Evolutionary conservation across 2,113 vertebrate genomes (phyloP).

Genomic region (Campylomormyrus tamandua): DNA sequence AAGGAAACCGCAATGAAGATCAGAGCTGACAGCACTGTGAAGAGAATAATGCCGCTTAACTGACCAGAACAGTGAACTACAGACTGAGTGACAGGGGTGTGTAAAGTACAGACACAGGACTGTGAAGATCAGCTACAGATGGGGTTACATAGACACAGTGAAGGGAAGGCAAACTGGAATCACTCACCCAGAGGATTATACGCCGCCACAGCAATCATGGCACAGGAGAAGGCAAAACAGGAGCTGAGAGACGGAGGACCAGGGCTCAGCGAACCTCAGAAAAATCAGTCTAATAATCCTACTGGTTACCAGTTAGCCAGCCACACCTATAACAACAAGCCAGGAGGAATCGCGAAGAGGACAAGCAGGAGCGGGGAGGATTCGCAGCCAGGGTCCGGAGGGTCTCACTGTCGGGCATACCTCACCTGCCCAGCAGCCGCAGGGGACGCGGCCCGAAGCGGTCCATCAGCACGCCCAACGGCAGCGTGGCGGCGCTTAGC

Average conservation of each 20-base stretch:
- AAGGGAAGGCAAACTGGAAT: neutral
- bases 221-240: conserved; percentile 71
- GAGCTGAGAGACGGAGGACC: conserved; percentile 44
- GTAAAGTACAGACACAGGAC: neutral
- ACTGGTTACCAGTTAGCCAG: neutral
- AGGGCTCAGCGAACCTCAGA: neutral
- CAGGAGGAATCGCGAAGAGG: neutral
- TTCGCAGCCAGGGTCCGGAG: neutral
- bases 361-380: neutral
- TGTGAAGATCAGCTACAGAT: neutral
- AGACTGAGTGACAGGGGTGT: neutral
- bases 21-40: conserved; percentile 68
- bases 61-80: neutral
- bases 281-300: neutral
- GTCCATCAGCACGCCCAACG: conserved; percentile 61
- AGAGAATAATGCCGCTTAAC: conserved; percentile 12
- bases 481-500: conserved; percentile 75
- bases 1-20: conserved; percentile 79
- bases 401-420: neutral
- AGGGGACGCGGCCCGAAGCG: conserved; percentile 69
- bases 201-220: conserved; percentile 67
- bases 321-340: neutral
- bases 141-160: neutral
- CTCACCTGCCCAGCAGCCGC: conserved; percentile 74
- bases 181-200: conserved; percentile 65